Evolutionary conservation across 2,797 vertebrate genomes (phyloP).

Genomic region (Danio kyathit): DNA sequence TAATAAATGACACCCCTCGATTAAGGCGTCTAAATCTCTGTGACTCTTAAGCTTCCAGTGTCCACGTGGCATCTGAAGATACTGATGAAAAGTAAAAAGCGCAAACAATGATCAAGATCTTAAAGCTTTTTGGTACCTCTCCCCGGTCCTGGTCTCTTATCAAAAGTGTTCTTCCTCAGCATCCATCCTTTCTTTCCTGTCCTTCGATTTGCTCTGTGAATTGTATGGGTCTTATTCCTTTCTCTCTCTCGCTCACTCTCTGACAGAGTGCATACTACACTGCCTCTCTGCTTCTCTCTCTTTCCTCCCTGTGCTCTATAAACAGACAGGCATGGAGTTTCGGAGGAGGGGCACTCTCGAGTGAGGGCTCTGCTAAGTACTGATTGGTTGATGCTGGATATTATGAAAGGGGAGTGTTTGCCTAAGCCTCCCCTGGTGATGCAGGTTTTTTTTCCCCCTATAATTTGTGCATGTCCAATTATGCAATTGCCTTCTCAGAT

Average conservation of each 20-base stretch:
- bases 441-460: constrained; percentile 6
- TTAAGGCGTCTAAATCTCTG: background rate
- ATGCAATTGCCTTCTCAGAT: constrained; percentile 37
- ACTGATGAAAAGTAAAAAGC: constrained; percentile 1
- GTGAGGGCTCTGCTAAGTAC: constrained; percentile 52
- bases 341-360: constrained; percentile 58
- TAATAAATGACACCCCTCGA: background rate
- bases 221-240: constrained; percentile 13
- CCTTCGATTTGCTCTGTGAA: constrained; percentile 30
- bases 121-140: background rate
- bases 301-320: constrained; percentile 50
- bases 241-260: constrained; percentile 19
- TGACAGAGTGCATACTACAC: constrained; percentile 16
- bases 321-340: constrained; percentile 62
- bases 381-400: constrained; percentile 67
- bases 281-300: constrained; percentile 41
- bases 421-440: constrained; percentile 29
- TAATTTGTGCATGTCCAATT: constrained; percentile 27
- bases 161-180: constrained; percentile 9
- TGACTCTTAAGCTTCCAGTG: constrained; percentile 34
- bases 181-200: constrained; percentile 17
- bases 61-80: constrained; percentile 56
- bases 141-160: background rate
- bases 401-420: constrained; percentile 67
- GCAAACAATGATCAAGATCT: background rate